Conservation (phyloP, 2,113 vertebrate species). For the Recurvirostra avosetta region DNA sequence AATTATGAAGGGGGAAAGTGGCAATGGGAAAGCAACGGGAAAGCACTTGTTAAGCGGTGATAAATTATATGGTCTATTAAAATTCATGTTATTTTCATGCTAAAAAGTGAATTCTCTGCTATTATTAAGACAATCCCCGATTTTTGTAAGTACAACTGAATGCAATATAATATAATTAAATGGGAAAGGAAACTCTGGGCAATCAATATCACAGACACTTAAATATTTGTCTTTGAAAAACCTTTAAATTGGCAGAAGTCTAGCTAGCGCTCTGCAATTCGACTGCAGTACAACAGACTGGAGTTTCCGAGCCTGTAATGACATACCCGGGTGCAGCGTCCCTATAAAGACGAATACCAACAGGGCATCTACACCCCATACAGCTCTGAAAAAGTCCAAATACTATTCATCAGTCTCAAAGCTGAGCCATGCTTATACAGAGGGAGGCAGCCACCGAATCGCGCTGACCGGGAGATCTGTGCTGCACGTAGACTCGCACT, state of each 20-base stretch:
- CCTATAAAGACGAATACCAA: neutral
- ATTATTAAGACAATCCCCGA: neutral
- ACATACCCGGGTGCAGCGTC: neutral
- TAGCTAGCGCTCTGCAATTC: neutral
- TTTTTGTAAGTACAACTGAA: neutral
- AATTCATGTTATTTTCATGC: neutral
- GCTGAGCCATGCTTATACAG: accelerated
- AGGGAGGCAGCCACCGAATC: accelerated
- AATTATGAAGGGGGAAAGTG: neutral
- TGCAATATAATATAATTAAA: neutral
- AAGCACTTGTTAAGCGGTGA: neutral
- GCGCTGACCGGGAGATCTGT: neutral
- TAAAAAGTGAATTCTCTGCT: neutral
- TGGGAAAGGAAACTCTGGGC: neutral
- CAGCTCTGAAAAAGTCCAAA: neutral
- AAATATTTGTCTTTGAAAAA: neutral
- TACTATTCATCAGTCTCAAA: neutral
- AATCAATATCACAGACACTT: neutral
- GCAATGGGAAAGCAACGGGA: neutral
- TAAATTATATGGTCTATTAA: neutral
- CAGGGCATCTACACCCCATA: neutral
- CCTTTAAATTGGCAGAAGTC: neutral
- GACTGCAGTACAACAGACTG: accelerated
- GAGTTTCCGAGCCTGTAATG: neutral
- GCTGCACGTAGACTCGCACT: accelerated